Conservation (phyloP, 2,888 invertebrate species). For the Conomelus anceps region DNA sequence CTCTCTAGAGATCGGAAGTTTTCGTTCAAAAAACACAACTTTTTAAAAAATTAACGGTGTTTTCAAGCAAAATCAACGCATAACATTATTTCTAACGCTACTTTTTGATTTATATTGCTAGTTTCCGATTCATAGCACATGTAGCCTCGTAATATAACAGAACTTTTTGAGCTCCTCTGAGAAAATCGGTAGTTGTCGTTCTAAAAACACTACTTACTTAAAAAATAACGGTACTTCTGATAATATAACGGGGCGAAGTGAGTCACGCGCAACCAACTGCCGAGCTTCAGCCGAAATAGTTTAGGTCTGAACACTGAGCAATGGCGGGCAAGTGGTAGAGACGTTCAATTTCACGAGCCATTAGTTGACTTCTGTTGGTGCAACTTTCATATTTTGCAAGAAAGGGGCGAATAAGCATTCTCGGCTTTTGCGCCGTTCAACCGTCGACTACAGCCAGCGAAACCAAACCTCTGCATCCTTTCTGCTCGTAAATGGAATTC, state of each 20-base stretch:
- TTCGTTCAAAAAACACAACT: too few relatives aligned
- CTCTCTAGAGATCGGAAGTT: too few relatives aligned
- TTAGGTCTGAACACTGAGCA: background rate
- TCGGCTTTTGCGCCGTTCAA: background rate
- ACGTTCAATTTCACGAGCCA: constrained; percentile 13
- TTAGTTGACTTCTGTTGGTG: constrained; percentile 10
- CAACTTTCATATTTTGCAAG: constrained; percentile 13
- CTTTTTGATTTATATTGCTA: too few relatives aligned
- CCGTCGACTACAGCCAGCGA: background rate
- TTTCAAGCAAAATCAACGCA: too few relatives aligned
- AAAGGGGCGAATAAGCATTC: constrained; percentile 8
- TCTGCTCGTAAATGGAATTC: constrained; percentile 10
- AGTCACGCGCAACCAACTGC: background rate
- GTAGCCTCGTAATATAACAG: too few relatives aligned
- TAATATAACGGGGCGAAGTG: background rate
- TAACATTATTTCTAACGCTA: too few relatives aligned
- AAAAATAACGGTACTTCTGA: background rate
- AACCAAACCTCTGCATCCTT: background rate
- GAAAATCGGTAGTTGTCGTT: too few relatives aligned
- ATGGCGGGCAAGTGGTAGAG: background rate
- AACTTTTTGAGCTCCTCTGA: too few relatives aligned
- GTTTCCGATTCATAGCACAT: too few relatives aligned
- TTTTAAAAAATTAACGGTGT: too few relatives aligned
- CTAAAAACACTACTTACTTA: too few relatives aligned
- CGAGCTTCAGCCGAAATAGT: background rate